A percentile compares a stretch with the other conserved stretches of the same genome.
Evolutionary conservation across 2,113 vertebrate genomes (phyloP).

Genomic region (Noctilio leporinus): DNA sequence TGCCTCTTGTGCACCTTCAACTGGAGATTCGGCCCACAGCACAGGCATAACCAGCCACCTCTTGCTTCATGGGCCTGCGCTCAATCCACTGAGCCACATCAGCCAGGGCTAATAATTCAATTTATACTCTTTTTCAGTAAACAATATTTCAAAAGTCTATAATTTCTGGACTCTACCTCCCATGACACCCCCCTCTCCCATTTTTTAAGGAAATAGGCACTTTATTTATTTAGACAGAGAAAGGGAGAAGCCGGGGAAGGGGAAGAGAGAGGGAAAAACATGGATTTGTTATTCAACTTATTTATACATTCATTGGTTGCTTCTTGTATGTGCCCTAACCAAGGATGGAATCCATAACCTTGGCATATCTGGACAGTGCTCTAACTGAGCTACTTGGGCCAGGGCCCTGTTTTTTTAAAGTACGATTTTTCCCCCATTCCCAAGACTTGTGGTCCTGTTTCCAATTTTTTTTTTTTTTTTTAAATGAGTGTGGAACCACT

Average conservation of each 20-base stretch:
- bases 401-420: not conserved
- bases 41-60: no score
- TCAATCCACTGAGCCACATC: no score
- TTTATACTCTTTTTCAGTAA: conserved; percentile 16
- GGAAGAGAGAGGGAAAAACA: not conserved
- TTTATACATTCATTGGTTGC: no score
- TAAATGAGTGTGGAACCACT: not conserved
- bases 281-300: no score
- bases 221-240: not conserved
- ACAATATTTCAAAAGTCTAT: not conserved
- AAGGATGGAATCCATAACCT: no score
- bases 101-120: not conserved
- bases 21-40: no score
- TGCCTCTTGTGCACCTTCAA: no score
- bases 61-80: no score
- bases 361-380: not conserved
- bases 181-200: not conserved
- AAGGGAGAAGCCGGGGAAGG: no score
- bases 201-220: not conserved
- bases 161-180: not conserved
- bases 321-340: no score
- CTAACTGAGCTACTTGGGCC: not conserved
- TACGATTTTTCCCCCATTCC: not conserved
- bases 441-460: not conserved
- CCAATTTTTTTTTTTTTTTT: not conserved